These are phyloP conservation scores for Ondatra zibethicus DNA, from an alignment of 2,113 vertebrate genomes.

Conservation along the genomic window DNA sequence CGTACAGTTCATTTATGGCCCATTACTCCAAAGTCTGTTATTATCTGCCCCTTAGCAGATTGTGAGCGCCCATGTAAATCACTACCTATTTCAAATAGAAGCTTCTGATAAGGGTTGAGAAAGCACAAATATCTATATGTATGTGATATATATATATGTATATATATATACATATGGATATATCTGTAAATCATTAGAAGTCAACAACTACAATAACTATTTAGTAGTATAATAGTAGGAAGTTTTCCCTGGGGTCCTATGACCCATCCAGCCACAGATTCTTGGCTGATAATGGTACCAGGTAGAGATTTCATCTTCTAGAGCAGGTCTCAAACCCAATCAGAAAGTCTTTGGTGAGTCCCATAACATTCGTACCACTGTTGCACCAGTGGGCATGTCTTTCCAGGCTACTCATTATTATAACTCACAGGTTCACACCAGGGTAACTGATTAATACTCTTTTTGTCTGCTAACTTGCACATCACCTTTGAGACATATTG, in stretches of 20 bases:
- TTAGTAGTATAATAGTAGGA: neutral
- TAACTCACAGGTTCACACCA: no score
- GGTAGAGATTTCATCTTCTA: neutral
- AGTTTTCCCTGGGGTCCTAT: neutral
- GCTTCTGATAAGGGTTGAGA: neutral
- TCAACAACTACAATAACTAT: neutral
- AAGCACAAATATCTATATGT: no score
- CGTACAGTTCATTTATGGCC: neutral
- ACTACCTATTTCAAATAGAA: neutral
- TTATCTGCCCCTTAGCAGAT: neutral
- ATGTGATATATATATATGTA: no score
- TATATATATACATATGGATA: neutral
- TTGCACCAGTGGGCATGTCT: neutral
- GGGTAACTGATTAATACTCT: neutral
- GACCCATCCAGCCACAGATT: neutral
- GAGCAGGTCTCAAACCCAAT: neutral
- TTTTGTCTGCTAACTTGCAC: neutral
- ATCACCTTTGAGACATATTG: neutral
- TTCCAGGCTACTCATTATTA: neutral
- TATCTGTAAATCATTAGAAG: neutral
- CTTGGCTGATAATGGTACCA: neutral
- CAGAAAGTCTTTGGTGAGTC: neutral
- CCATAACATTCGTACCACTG: neutral
- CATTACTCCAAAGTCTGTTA: neutral
- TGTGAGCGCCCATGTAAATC: neutral